Percentiles rank a stretch among this genome's conserved stretches.
phyloP scores from a whole-genome alignment of 2,888 invertebrate genomes.

The Papilio gigon region DNA sequence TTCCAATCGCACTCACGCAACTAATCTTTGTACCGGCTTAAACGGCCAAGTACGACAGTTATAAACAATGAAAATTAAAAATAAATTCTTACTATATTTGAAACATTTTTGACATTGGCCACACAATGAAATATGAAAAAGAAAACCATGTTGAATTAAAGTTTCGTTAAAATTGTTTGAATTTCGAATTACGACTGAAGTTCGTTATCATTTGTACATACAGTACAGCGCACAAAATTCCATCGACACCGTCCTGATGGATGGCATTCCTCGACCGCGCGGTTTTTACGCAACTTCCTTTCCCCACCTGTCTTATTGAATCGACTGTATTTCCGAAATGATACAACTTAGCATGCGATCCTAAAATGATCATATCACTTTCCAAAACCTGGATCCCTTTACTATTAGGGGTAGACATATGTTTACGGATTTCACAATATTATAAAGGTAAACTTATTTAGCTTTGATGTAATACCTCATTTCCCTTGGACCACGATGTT shows the following conservation, averaged over 20 bases:
- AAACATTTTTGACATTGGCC: too few species aligned
- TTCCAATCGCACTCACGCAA: too few species aligned
- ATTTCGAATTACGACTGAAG: background rate
- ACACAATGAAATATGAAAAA: too few species aligned
- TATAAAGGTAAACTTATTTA: too few species aligned
- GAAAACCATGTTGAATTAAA: background rate
- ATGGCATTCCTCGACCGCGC: slow-evolving; percentile 14
- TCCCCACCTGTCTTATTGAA: slow-evolving; percentile 1
- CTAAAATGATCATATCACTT: slow-evolving; percentile 18
- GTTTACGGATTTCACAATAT: too few species aligned
- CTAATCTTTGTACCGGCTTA: too few species aligned
- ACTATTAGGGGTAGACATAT: background rate
- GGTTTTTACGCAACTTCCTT: slow-evolving; percentile 23
- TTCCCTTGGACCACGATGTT: too few species aligned
- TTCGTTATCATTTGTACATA: background rate
- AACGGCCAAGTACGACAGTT: too few species aligned
- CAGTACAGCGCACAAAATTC: slow-evolving; percentile 9
- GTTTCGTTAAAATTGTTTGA: too few species aligned
- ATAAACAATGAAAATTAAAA: too few species aligned
- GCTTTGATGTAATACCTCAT: too few species aligned
- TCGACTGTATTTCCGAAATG: background rate
- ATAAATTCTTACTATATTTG: too few species aligned
- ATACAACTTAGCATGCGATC: background rate
- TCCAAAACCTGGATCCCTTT: slow-evolving; percentile 43
- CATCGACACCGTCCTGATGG: slow-evolving; percentile 9